Evolutionary conservation across 2,113 vertebrate species (phyloP).

Genomic region (Pygoscelis antarcticus): DNA sequence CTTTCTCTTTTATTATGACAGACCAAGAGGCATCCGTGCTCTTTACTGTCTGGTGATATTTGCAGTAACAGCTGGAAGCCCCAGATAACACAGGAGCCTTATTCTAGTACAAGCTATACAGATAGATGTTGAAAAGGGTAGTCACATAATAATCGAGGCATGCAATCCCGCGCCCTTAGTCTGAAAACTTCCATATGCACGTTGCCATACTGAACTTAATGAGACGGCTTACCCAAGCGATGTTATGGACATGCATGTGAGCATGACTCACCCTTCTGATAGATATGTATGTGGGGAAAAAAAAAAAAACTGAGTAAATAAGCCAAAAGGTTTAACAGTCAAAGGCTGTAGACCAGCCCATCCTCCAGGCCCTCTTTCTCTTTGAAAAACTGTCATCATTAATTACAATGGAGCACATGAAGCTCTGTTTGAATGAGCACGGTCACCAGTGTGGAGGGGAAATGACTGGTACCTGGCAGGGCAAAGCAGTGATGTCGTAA

Average conservation of each 20-base stretch:
- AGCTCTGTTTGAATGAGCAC: not conserved
- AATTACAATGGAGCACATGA: not conserved
- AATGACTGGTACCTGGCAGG: not conserved
- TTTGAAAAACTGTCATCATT: constrained; percentile 2
- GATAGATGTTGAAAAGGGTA: not conserved
- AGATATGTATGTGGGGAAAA: not conserved
- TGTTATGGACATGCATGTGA: not conserved
- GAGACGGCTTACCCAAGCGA: not conserved
- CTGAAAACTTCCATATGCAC: not conserved
- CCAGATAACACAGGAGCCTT: not conserved
- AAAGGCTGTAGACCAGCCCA: not conserved
- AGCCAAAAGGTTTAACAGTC: not conserved
- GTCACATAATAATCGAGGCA: not conserved
- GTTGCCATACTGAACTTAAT: not conserved
- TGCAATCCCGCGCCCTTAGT: not conserved
- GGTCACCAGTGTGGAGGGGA: accelerated
- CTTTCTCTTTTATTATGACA: not conserved
- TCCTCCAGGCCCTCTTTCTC: not conserved
- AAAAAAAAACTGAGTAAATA: not conserved
- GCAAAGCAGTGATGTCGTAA: not conserved
- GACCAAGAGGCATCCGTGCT: not conserved
- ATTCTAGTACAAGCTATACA: not conserved
- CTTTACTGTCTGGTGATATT: not conserved
- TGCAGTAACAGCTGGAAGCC: not conserved
- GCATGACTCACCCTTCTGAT: not conserved